These are phyloP conservation scores for Uropetala carovei DNA, from an alignment of 2,888 invertebrate species.

Conservation along the genomic window DNA sequence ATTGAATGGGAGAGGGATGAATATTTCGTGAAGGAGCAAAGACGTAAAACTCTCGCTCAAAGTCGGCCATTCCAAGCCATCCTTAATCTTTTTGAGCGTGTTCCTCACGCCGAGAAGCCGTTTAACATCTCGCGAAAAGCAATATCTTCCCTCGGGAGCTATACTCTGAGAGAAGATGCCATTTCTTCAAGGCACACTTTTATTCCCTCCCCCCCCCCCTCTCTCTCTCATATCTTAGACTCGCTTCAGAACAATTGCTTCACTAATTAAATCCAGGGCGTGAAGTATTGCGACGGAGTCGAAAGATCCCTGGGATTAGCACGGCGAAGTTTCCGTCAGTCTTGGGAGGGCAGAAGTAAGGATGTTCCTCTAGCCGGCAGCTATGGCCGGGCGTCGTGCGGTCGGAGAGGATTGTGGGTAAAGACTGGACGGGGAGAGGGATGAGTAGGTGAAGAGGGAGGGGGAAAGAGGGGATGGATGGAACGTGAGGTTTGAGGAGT, in stretches of 20 bases:
- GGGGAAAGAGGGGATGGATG: background rate
- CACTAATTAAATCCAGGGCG: background rate
- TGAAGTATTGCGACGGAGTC: background rate
- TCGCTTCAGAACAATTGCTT: slow-evolving; percentile 11
- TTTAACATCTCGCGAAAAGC: no score
- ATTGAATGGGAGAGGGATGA: no score
- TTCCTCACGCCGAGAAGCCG: no score
- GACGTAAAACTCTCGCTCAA: no score
- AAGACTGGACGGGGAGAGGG: background rate
- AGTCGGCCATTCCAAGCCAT: no score
- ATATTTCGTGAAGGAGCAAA: no score
- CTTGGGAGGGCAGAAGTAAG: slow-evolving; percentile 3
- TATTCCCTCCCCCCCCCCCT: no score
- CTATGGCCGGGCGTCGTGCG: slow-evolving; percentile 11
- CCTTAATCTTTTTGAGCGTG: no score
- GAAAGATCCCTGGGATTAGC: background rate
- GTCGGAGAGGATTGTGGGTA: background rate
- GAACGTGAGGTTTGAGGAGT: background rate
- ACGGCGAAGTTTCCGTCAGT: slow-evolving; percentile 4
- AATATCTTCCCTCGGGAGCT: no score
- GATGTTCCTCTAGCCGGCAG: background rate
- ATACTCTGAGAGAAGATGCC: no score
- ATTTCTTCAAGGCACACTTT: background rate
- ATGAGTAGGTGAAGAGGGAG: background rate
- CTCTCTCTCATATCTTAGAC: no score